phyloP scores from a whole-genome alignment of 2,888 invertebrate genomes.

The Liposcelis brunnea region DNA sequence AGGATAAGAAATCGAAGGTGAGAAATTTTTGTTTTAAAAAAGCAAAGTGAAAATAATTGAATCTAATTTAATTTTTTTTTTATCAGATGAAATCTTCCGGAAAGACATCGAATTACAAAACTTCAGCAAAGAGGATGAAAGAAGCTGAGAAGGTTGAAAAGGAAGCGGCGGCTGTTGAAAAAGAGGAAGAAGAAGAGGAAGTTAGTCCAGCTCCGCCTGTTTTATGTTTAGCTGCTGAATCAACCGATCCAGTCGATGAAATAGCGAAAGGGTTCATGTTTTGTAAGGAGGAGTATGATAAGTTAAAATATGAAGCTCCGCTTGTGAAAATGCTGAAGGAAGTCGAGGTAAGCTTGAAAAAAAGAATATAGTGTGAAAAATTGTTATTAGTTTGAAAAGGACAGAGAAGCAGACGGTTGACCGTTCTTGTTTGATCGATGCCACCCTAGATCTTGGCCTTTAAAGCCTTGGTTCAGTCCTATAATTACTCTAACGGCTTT shows the following conservation, averaged over 20 bases:
- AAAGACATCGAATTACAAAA: not conserved
- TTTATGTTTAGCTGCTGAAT: not conserved
- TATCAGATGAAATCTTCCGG: constrained; percentile 13
- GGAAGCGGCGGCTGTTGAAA: constrained; percentile 19
- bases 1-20: constrained; percentile 21
- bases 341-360: constrained; percentile 32
- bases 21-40: constrained; percentile 1
- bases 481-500: no score
- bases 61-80: not conserved
- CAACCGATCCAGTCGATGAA: not conserved
- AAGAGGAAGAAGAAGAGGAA: constrained; percentile 13
- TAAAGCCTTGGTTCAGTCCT: no score
- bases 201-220: not conserved
- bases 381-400: no score
- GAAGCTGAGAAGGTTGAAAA: constrained; percentile 19
- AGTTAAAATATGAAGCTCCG: constrained; percentile 42
- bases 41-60: not conserved
- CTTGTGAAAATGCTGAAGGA: constrained; percentile 38
- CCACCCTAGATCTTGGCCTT: no score
- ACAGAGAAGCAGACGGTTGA: no score
- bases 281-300: constrained; percentile 22
- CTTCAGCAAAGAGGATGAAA: constrained; percentile 17
- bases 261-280: not conserved
- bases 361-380: no score
- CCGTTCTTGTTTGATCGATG: no score